Evolutionary conservation across 2,888 invertebrate genomes (phyloP).

Genomic region (Smittia aterrima): DNA sequence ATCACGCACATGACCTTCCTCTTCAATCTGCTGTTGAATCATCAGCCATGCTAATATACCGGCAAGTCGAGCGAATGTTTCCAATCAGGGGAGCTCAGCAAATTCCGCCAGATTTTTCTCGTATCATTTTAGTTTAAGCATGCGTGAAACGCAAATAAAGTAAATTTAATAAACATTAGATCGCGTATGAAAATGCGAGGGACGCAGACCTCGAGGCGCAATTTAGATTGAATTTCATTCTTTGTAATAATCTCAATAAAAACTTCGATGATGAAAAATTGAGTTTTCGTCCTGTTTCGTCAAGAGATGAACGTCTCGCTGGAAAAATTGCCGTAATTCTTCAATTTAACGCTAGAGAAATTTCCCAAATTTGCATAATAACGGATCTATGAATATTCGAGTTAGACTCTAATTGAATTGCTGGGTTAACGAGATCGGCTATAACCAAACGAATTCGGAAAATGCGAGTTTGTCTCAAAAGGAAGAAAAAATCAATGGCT

Average conservation of each 20-base stretch:
- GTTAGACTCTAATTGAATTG: background rate
- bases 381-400: constrained; percentile 8
- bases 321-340: constrained; percentile 17
- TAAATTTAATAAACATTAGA: constrained; percentile 18
- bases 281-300: background rate
- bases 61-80: too few relatives aligned
- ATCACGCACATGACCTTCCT: too few relatives aligned
- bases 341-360: constrained; percentile 22
- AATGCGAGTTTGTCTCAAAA: too few relatives aligned
- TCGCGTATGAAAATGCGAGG: background rate
- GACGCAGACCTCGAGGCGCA: background rate
- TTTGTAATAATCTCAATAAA: constrained; percentile 13
- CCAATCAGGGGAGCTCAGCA: background rate
- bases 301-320: background rate
- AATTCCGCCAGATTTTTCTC: background rate
- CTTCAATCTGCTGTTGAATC: too few relatives aligned
- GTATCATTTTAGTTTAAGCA: background rate
- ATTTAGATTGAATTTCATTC: constrained; percentile 15
- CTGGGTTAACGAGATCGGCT: background rate
- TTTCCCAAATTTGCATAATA: background rate
- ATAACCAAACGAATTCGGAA: background rate
- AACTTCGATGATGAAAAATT: background rate
- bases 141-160: constrained; percentile 11
- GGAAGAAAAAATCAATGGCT: constrained; percentile 8
- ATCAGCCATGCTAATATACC: too few relatives aligned